phyloP scores from a whole-genome alignment of 1,140 invertebrate genomes.

The Rhagoletis pomonella region DNA sequence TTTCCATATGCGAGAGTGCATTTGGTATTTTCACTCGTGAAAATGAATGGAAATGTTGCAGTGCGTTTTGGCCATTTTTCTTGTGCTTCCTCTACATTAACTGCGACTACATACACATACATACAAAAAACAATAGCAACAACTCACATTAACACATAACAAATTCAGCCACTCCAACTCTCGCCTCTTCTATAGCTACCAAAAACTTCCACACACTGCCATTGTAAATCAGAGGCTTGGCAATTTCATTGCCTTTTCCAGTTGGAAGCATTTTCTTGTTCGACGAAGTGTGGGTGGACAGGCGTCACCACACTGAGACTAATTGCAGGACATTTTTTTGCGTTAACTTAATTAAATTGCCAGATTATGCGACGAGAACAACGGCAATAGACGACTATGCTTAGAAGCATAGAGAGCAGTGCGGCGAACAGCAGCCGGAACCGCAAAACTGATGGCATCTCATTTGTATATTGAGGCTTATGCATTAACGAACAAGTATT shows the following conservation, averaged over 20 bases:
- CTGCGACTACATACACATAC: neutral
- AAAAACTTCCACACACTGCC: neutral
- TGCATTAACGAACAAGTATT: constrained; percentile 45
- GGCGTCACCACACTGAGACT: neutral
- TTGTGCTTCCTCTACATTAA: neutral
- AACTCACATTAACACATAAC: neutral
- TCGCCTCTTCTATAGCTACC: neutral
- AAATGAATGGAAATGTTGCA: neutral
- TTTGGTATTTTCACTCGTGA: neutral
- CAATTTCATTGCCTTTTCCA: neutral
- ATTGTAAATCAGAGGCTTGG: neutral
- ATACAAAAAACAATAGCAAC: neutral
- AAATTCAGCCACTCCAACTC: neutral
- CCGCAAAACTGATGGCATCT: constrained; percentile 23
- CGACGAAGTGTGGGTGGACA: neutral
- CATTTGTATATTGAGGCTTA: constrained; percentile 44
- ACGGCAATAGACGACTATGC: neutral
- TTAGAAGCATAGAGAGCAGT: too few species aligned
- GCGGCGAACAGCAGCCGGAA: neutral
- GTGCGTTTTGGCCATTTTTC: neutral
- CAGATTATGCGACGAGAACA: constrained; percentile 2
- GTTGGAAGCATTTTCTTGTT: neutral
- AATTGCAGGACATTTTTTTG: constrained; percentile 35
- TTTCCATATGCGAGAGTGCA: neutral
- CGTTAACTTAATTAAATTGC: constrained; percentile 40